phyloP scores from a whole-genome alignment of 2,797 vertebrate species.

The Lemur catta region DNA sequence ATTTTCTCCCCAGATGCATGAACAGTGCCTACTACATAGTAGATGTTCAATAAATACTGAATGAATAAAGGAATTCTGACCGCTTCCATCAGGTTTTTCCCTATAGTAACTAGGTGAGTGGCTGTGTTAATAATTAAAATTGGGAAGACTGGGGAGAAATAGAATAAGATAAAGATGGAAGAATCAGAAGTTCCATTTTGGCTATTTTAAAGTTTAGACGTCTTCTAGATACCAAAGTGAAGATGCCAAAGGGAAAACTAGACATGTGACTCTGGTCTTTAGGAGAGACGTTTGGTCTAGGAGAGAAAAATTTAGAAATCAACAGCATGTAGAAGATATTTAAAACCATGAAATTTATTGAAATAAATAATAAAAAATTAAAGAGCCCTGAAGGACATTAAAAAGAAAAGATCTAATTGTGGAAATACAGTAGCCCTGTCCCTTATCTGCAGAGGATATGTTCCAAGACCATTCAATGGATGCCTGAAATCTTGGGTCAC shows the following conservation, averaged over 20 bases:
- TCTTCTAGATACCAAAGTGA: background rate
- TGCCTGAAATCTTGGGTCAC: background rate
- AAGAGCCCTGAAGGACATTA: background rate
- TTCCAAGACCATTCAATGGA: background rate
- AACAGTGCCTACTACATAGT: background rate
- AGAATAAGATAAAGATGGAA: background rate
- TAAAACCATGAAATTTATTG: background rate
- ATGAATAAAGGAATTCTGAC: background rate
- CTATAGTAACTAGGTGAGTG: background rate
- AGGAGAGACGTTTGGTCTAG: background rate
- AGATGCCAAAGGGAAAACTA: background rate
- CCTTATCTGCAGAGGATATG: background rate
- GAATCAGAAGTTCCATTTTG: background rate
- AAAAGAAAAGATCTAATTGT: background rate
- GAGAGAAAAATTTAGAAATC: background rate
- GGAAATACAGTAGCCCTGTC: background rate
- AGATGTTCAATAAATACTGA: background rate
- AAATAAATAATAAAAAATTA: background rate
- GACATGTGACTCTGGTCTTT: background rate
- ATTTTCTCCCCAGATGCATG: background rate
- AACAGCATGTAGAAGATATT: background rate
- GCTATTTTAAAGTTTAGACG: background rate
- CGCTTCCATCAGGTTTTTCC: background rate
- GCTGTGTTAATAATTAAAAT: background rate
- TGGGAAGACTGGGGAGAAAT: background rate